Base-by-base conservation (phyloP, 2,113 vertebrate species). In the Burhinus oedicnemus region DNA sequence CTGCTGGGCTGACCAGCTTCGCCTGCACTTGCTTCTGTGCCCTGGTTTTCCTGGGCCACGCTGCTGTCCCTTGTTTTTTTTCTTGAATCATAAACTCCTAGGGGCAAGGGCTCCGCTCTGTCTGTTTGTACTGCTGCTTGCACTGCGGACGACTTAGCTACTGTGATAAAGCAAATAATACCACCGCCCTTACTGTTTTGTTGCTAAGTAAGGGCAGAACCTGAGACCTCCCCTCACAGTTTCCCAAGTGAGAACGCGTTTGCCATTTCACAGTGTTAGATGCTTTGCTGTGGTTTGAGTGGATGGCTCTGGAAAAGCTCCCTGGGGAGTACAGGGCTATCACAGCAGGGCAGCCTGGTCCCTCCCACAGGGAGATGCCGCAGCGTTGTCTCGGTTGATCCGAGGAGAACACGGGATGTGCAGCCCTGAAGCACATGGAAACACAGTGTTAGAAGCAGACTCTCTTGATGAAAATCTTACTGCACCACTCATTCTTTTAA, bases 301-400 rank as follows among this genome's bases (percentile, higher is more conserved):
- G 0, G 34, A 9, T 1, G 2, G 44, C 36, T 80, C 49, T 55
- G 68, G 54, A 40, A 62, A n/a, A 78, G 17, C 47, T 90, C 16
- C 18, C 30, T 11, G 36, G 54, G n/a, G 36, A 60, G 47, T 2
- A 10, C 14, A 34, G 61, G 61, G 42, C 61, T 25, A 13, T 47
- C 0, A 0, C 3, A 45, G 70, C 12, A 19, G 47, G 23, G 52
- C 62, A 90, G 58, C 51, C 18, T 57, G 23, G 15, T 45, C 29
- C 30, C 36, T 44, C 23, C 30, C 5, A 3, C 34, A 7, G 38
- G 7, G 42, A 79, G 36, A 4, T 44, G 34, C 44, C 47, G 22
- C 21, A 14, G 26, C 8, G 0, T 49, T 17, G 27, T 44, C 88
- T 78, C 0, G 0, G 32, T 3, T n/a, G 36, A 42, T 29, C 38